phyloP scores from a whole-genome alignment of 1,140 invertebrate genomes.

The Thaumatotibia leucotreta region DNA sequence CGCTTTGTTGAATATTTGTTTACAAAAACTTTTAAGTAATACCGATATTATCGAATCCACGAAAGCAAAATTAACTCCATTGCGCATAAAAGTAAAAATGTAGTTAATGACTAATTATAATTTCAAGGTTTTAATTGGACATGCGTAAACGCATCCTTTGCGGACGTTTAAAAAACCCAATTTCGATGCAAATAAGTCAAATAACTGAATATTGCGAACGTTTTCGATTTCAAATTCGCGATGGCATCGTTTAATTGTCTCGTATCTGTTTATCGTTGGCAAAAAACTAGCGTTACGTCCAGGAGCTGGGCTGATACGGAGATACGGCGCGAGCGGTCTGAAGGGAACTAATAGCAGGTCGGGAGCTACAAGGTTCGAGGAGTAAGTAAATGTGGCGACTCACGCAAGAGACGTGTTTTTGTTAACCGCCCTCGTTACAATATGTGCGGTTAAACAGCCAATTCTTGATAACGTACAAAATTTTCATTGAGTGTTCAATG shows the following conservation, averaged over 20 bases:
- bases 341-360: constrained; percentile 35
- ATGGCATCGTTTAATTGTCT: constrained; percentile 52
- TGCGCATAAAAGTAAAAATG: constrained; percentile 9
- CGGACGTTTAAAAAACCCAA: constrained; percentile 47
- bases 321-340: background rate
- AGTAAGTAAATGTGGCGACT: constrained; percentile 23
- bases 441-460: background rate
- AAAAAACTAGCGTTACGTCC: constrained; percentile 67
- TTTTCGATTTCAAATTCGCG: constrained; percentile 52
- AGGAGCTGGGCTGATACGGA: constrained; percentile 22
- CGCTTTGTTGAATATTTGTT: constrained; percentile 9
- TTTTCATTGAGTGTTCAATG: background rate
- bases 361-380: constrained; percentile 31
- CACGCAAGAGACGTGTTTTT: constrained; percentile 34
- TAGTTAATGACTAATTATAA: constrained; percentile 24
- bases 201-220: constrained; percentile 46
- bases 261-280: constrained; percentile 36
- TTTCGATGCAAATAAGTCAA: constrained; percentile 63
- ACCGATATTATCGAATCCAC: constrained; percentile 2
- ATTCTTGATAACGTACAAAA: background rate
- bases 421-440: constrained; percentile 8
- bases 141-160: constrained; percentile 52
- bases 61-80: constrained; percentile 13
- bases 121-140: constrained; percentile 40
- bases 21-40: background rate